Evolutionary conservation across 2,888 invertebrate genomes (phyloP), one percentile per base, ranked within the genome.

Genomic region (Dioctria rufipes): DNA sequence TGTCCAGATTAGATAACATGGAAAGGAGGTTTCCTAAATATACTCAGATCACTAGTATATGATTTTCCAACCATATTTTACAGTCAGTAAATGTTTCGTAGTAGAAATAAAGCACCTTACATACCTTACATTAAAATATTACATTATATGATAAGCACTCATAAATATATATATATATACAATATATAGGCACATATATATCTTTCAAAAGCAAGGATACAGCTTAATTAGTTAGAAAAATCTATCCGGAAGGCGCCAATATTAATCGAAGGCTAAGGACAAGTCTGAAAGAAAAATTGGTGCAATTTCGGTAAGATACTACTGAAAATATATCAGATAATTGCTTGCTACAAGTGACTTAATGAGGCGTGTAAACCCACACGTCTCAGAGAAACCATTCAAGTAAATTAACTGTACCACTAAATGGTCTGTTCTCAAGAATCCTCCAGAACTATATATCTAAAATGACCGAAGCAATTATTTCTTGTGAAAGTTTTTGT

Each of bases 341-440:
- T 65, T 65, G 65, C 65, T 9, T 11, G 65, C 65, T 65, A 40
- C 65, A 40, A 65, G 65, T 65, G 65, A 65, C 65, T 65, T 65
- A 65, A 65, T 65, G 65, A 65, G 65, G 65, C 65, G 65, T 65
- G 65, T 65, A 65, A 65, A 65, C 65, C 65, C 40, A 65, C 65
- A 65, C 65, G 65, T 65, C 65, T 40, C 8, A n/a, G 9, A 65
- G 65, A 40, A 40, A 37, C 65, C 65, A 65, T 65, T 65, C 65
- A 65, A 65, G 11, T 37, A 65, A 65, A 65, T 65, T 65, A 65
- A 65, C 65, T 65, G 25, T 25, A 40, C 65, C 65, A 40, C 40
- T 65, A 65, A 65, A 37, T 40, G 65, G 39, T 40, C 65, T 40
- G 9, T 65, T 65, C 65, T 40, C 40, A 65, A 65, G 65, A 13